These are phyloP conservation scores for Myiozetetes cayanensis DNA, from an alignment of 2,113 vertebrate genomes.

Conservation along the genomic window DNA sequence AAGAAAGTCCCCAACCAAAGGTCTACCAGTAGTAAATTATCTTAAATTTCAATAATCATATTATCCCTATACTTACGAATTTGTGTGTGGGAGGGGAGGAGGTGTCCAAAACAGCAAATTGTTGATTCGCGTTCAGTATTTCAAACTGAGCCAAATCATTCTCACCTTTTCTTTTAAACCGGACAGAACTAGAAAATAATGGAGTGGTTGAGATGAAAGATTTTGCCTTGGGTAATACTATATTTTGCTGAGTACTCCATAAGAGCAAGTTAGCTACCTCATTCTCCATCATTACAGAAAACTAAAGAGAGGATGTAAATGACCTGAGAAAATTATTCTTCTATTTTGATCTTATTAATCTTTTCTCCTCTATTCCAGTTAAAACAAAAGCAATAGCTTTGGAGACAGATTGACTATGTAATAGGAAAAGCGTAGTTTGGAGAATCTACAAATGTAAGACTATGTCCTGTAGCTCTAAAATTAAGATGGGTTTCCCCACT, in stretches of 20 bases:
- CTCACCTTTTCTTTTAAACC: not conserved
- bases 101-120: not conserved
- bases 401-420: not conserved
- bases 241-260: not conserved
- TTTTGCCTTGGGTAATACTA: constrained; percentile 47
- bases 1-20: constrained; percentile 18
- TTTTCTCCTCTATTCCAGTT: constrained; percentile 40
- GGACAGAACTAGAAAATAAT: constrained; percentile 3
- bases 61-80: not conserved
- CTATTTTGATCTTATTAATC: constrained; percentile 42
- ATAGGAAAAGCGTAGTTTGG: not conserved
- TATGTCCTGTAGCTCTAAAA: not conserved
- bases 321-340: constrained; percentile 40
- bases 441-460: not conserved
- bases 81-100: not conserved
- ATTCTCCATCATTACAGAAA: constrained; percentile 11
- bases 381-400: constrained; percentile 28
- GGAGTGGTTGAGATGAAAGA: constrained; percentile 43
- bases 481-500: not conserved
- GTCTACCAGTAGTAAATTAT: not conserved
- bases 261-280: not conserved
- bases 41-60: constrained; percentile 5
- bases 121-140: not conserved
- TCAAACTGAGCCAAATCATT: not conserved
- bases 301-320: constrained; percentile 6